These are phyloP conservation scores for Psix sp. DNA, from an alignment of 1,140 invertebrate genomes.

Conservation along the genomic window DNA sequence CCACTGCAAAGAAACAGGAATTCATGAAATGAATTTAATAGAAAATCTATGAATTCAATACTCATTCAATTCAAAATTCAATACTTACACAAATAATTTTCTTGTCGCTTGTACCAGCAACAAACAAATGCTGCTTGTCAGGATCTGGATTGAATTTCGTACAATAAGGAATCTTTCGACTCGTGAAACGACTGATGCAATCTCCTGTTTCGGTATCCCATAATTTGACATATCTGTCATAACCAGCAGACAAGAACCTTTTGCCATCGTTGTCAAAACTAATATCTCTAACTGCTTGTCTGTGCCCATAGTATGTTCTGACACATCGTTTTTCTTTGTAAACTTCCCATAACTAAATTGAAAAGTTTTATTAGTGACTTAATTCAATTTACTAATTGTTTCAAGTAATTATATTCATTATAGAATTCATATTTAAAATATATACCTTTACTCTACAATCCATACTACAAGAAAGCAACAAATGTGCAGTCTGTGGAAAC, in stretches of 20 bases:
- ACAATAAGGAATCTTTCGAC: constrained; percentile 97
- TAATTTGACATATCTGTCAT: constrained; percentile 95
- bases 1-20: constrained; percentile 87
- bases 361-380: not conserved
- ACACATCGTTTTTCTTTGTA: constrained; percentile 96
- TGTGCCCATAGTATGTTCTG: constrained; percentile 97
- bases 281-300: constrained; percentile 97
- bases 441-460: constrained; percentile 94
- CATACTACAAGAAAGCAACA: constrained; percentile 97
- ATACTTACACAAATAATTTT: constrained; percentile 97
- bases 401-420: not conserved
- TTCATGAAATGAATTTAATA: no score
- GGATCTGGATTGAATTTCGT: constrained; percentile 98
- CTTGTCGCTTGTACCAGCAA: constrained; percentile 98
- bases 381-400: no score
- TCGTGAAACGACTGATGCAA: constrained; percentile 94
- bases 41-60: no score
- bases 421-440: not conserved
- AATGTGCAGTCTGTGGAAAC: constrained; percentile 96
- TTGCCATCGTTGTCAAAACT: constrained; percentile 97
- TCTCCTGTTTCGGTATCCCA: constrained; percentile 99
- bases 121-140: constrained; percentile 98
- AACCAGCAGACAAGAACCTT: constrained; percentile 95
- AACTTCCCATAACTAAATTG: constrained; percentile 95
- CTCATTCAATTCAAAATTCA: no score